A percentile compares a stretch with the other conserved stretches of the same genome.
These are phyloP conservation scores for Lepilemur septentrionalis DNA, from an alignment of 2,797 vertebrate species.

Conservation along the genomic window DNA sequence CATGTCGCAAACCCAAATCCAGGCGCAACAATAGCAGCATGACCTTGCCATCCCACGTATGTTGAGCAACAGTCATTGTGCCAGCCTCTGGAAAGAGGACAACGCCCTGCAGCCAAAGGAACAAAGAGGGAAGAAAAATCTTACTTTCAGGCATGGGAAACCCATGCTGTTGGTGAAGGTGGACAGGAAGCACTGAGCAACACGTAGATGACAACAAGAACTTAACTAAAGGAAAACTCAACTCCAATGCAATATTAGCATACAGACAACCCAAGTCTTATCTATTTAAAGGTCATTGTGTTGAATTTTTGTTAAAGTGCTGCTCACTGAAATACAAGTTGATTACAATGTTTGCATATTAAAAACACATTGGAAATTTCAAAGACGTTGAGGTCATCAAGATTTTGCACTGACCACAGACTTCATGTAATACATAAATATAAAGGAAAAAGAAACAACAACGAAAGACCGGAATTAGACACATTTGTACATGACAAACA, in stretches of 20 bases:
- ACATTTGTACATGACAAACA: constrained; percentile 71
- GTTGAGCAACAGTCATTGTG: neutral
- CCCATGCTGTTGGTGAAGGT: constrained; percentile 27
- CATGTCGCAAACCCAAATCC: constrained; percentile 37
- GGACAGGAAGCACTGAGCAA: constrained; percentile 66
- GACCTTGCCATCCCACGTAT: neutral
- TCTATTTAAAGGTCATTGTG: constrained; percentile 72
- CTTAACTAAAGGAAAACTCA: constrained; percentile 62
- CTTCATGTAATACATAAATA: constrained; percentile 80
- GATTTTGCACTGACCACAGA: constrained; percentile 75
- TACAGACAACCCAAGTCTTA: constrained; percentile 67
- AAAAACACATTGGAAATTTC: constrained; percentile 72
- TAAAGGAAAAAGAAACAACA: neutral
- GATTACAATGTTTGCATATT: constrained; percentile 66
- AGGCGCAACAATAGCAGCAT: neutral
- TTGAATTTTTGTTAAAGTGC: constrained; percentile 82
- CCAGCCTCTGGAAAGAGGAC: constrained; percentile 37
- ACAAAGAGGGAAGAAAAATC: constrained; percentile 37
- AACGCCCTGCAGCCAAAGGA: neutral
- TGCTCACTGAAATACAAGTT: constrained; percentile 74
- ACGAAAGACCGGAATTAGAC: constrained; percentile 62
- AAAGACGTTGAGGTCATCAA: constrained; percentile 77
- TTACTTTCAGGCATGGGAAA: constrained; percentile 45
- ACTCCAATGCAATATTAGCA: constrained; percentile 54
- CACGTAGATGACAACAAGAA: constrained; percentile 56